Evolutionary conservation across 2,888 invertebrate genomes (phyloP), one percentile per base, ranked within the genome.

Genomic region (Tridacna crocea): DNA sequence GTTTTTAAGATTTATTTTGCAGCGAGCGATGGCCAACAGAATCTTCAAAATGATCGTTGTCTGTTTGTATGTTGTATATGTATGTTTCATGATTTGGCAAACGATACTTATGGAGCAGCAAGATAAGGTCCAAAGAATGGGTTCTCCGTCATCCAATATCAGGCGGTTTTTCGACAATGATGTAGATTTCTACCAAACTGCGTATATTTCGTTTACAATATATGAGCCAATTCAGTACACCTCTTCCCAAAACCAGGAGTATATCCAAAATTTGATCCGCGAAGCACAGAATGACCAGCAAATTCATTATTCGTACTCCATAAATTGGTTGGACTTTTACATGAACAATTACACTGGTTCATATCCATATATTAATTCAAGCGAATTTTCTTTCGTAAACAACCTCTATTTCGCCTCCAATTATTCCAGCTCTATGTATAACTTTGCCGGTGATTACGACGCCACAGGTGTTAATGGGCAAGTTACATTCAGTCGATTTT

Each of bases 81-180:
- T 61, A n/a, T 19, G 61, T 13, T 61, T 17, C 24, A 24, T 61
- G 61, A 10, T 61, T 24, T 61, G 61, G 61, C n/a, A 61, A 22
- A 22, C 61, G 15, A 24, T 10, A 61, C 8, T 13, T 19, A 19
- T 61, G 24, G 24, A 22, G 22, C 61, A 61, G 13, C n/a, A 61
- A n/a, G 61, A 61, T 22, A n/a, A 22, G n/a, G 61, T 61, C 13
- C 61, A 3, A 61, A 61, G 61, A 22, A 61, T 61, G 61, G 61
- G 61, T 13, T 61, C 61, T 19, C 22, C 61, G 13, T 24, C 24
- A 3, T 61, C 61, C 4, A 61, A 61, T 12, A 61, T 61, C 24
- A 61, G 61, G 13, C 15, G 22, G 26, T 61, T 61, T 10, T 61
- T 61, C 10, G 61, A 61, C 22, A 61, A 6, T 22, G 61, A 61